Base-by-base conservation (phyloP, 1,140 invertebrate species). In the Apis cerana region DNA sequence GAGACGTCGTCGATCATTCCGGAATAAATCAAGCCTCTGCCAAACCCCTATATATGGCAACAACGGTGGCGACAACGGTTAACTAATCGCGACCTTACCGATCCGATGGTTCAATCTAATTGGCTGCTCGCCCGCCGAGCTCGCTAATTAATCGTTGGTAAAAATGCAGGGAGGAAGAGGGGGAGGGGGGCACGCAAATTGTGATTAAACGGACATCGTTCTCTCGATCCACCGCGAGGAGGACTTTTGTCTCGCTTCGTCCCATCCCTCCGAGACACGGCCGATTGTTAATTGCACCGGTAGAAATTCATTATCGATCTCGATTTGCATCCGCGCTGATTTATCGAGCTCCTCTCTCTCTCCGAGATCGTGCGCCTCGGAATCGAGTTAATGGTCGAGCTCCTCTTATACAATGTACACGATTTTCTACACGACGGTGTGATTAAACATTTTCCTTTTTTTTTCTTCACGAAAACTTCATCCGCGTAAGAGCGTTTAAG, bases 121-220 rank as follows among this genome's bases (percentile, higher is more conserved):
- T 84, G 84, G 75, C 56, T 82, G 33, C 83, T 59, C 62, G 33
- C 43, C 10, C 50, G 12, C 33, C 52, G 33, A 4, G 33, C 52
- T 68, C 23, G 7, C 71, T 84, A 85, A 88, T 89, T 85, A 87
- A 84, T 72, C 80, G 84, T 80, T 65, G 56, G 78, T 43, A 90
- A 90, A 89, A 86, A 87, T 78, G 52, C 27, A 27, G 27, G 27
- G 27, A 1, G 1, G 17, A 9, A 15, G 33, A 33, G n/a, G 15
- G 15, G 21, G n/a, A 27, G 19, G 23, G 17, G 17, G 33, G 33
- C 33, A 33, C 76, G 75, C 75, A 88, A 84, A 86, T 87, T 84
- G 78, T 33, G 81, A 89, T 87, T 76, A 83, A 84, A 84, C 78
- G 56, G 68, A 58, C 59, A 15, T 72, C 52, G 58, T 76, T 78